Evolutionary conservation across 2,113 vertebrate genomes (phyloP), one percentile per base, ranked within the genome.

Genomic region (Egretta garzetta): DNA sequence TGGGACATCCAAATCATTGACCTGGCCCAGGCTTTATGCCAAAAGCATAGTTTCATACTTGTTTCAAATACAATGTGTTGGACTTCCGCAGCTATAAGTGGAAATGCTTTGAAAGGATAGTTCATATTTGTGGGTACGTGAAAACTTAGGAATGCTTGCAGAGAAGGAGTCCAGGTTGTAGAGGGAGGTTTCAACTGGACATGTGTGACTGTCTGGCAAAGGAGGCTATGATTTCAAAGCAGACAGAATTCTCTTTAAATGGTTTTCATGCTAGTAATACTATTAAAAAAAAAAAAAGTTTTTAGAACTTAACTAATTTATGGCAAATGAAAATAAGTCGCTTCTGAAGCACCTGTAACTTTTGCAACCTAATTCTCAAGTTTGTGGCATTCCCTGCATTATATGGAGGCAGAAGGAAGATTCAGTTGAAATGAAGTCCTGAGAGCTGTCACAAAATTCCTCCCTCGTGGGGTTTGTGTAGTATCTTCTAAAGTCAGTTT

Each of bases 191-290:
- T 64, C 60, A 82, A 60, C 17, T 28, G 35, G 53, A 26, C 8
- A 6, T 2, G 1, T 9, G 9, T 2, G 5, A 43, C 27, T 41
- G 13, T 22, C 39, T 82, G 58, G 26, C 1, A 4, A 63, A 75
- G 27, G 49, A 63, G 23, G 6, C 32, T 58, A 5, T 45, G 43
- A 66, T 66, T 92, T 88, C 79, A 66, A 52, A 66, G 56, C 12
- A 32, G 72, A 8, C 14, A 43, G 47, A 52, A 49, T 77, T 66
- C 0, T 37, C 23, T 77, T 81, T 28, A 70, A 63, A 47, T 45
- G 17, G 3, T 58, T 81, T 75, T 58, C 4, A 5, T 76, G 21
- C 39, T 64, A 59, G 14, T 52, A 70, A 32, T 74, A 23, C 21
- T 75, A 5, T 41, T 89, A 49, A 28, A 0, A 21, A 41, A 56